Percentiles rank a stretch among this genome's conserved stretches.
Evolutionary conservation across 2,888 invertebrate genomes (phyloP).

Genomic region (Digitonthophagus gazella): DNA sequence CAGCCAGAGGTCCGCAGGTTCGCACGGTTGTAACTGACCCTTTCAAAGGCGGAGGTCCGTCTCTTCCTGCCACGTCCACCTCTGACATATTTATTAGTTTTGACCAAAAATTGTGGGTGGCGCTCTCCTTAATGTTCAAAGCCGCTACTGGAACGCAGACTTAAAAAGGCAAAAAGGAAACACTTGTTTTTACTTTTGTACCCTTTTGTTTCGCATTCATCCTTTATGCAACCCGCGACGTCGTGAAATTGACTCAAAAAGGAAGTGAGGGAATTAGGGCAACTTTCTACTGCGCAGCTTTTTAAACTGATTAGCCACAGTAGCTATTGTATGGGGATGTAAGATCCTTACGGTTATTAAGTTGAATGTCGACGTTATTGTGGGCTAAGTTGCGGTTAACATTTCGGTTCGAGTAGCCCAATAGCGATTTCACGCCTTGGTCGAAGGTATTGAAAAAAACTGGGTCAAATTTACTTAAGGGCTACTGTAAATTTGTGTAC

Average conservation of each 20-base stretch:
- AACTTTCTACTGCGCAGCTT: background rate
- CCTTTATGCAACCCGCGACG: background rate
- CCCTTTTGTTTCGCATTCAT: background rate
- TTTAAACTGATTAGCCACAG: background rate
- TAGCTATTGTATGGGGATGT: background rate
- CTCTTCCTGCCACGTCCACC: background rate
- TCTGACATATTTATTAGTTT: background rate
- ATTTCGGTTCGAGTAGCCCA: background rate
- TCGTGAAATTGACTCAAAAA: background rate
- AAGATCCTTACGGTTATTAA: background rate
- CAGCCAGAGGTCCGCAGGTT: slow-evolving; percentile 44
- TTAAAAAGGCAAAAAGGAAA: background rate
- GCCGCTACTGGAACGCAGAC: background rate
- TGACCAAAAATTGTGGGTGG: background rate
- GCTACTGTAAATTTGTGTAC: background rate
- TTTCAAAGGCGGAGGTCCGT: slow-evolving; percentile 9
- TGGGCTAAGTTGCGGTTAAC: background rate
- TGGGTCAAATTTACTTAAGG: background rate
- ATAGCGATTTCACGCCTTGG: background rate
- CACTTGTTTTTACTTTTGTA: background rate
- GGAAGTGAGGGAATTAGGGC: background rate
- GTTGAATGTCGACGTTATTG: background rate
- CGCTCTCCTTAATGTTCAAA: background rate
- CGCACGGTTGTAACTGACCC: slow-evolving; percentile 47
- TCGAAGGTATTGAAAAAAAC: background rate